Evolutionary conservation across 1,140 invertebrate genomes (phyloP).

Genomic region (Drosophila tristis): DNA sequence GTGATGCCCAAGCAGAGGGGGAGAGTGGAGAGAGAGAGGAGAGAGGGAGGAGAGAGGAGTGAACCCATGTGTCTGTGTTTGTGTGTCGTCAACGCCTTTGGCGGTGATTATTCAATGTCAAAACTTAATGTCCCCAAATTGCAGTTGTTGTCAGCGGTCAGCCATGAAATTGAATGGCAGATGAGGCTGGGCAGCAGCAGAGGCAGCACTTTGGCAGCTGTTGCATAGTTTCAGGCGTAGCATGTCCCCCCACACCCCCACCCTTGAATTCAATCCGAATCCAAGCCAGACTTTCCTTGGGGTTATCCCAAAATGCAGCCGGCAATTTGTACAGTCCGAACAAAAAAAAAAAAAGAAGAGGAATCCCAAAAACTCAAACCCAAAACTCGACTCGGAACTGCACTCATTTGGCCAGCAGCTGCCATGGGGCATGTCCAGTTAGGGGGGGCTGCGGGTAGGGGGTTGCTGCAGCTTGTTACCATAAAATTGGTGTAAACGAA

Average conservation of each 20-base stretch:
- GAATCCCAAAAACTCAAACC: constrained; percentile 26
- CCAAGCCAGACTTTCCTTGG: constrained; percentile 25
- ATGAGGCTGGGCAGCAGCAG: background rate
- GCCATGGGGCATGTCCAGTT: constrained; percentile 57
- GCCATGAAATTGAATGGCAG: constrained; percentile 72
- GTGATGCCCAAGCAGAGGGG: background rate
- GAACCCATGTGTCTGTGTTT: constrained; percentile 33
- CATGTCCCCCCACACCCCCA: background rate
- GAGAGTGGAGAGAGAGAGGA: background rate
- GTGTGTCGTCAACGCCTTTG: constrained; percentile 70
- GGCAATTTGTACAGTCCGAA: constrained; percentile 38
- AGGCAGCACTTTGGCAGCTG: constrained; percentile 31
- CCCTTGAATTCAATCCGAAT: too few species aligned
- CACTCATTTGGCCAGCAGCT: constrained; percentile 66
- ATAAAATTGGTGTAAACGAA: constrained; percentile 84
- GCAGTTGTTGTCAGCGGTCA: constrained; percentile 73
- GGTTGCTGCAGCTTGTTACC: constrained; percentile 66
- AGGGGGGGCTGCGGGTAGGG: constrained; percentile 7
- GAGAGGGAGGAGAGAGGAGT: constrained; percentile 1
- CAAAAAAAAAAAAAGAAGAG: constrained; percentile 10
- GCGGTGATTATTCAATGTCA: constrained; percentile 79
- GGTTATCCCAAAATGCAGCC: constrained; percentile 52
- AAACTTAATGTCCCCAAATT: constrained; percentile 78
- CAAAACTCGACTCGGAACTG: constrained; percentile 26
- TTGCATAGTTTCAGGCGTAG: constrained; percentile 73